A percentile compares a stretch with the other conserved stretches of the same genome.
phyloP scores from a whole-genome alignment of 2,797 vertebrate genomes.

The Rhinoraja longicauda region DNA sequence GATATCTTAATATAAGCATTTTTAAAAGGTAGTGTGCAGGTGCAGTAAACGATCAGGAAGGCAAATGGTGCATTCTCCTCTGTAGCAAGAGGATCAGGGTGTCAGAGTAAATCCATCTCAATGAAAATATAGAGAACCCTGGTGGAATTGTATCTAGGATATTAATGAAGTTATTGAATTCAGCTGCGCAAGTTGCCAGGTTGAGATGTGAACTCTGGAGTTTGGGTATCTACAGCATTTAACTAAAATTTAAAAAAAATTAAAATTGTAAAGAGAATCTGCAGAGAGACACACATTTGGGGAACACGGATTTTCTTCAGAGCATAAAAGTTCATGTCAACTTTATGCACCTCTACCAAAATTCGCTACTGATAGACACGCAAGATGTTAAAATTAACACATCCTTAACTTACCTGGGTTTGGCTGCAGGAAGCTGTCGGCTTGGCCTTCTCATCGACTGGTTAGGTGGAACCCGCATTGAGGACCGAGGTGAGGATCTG shows the following conservation, averaged over 20 bases:
- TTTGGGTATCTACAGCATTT: not conserved
- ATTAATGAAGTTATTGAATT: not conserved
- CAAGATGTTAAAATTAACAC: not conserved
- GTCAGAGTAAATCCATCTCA: too few species aligned
- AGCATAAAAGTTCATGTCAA: not conserved
- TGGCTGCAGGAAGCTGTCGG: constrained; percentile 86
- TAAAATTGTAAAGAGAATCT: too few species aligned
- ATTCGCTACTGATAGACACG: not conserved
- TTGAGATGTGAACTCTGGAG: not conserved
- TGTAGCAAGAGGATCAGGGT: too few species aligned
- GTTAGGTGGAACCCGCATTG: constrained; percentile 89
- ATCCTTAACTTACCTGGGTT: constrained; percentile 77
- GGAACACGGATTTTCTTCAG: not conserved
- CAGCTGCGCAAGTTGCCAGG: not conserved
- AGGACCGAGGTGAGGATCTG: constrained; percentile 86
- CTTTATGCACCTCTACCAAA: not conserved
- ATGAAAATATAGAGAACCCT: too few species aligned
- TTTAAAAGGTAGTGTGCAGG: too few species aligned
- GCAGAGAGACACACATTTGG: not conserved
- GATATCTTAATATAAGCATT: too few species aligned
- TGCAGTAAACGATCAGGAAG: too few species aligned
- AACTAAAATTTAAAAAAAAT: too few species aligned
- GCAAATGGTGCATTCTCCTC: too few species aligned
- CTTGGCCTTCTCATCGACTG: constrained; percentile 89
- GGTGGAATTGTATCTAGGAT: too few species aligned